Conservation (phyloP, 2,113 vertebrate species). For the Barbus barbus region DNA sequence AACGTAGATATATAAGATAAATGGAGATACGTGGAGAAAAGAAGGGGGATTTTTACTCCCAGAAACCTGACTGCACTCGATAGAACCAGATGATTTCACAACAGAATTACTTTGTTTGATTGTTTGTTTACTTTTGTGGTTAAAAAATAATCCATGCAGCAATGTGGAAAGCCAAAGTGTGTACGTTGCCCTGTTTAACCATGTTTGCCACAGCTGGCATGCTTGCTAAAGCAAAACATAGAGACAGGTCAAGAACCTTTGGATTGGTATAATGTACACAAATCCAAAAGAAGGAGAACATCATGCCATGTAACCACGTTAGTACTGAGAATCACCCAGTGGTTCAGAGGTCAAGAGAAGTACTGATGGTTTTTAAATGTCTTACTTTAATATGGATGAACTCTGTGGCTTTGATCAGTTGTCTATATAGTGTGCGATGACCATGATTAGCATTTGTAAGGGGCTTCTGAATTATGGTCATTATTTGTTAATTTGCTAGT, state of each 20-base stretch:
- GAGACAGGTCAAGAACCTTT: background rate
- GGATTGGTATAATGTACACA: background rate
- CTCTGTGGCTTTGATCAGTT: background rate
- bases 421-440: background rate
- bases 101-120: conserved; percentile 45
- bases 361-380: conserved; percentile 8
- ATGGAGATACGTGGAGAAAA: no score
- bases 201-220: background rate
- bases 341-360: background rate
- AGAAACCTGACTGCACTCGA: conserved; percentile 20
- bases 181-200: conserved; percentile 52
- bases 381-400: background rate
- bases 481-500: background rate
- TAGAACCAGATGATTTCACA: conserved; percentile 48
- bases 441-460: background rate
- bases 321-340: background rate
- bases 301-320: background rate
- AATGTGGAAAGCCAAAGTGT: conserved; percentile 56
- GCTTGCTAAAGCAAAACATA: conserved; percentile 3
- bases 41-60: background rate
- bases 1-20: no score
- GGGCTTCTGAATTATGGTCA: background rate
- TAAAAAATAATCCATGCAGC: conserved; percentile 61
- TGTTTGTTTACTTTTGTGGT: conserved; percentile 52
- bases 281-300: background rate